Evolutionary conservation across 2,113 vertebrate species (phyloP).

Genomic region (Amphiprion percula): DNA sequence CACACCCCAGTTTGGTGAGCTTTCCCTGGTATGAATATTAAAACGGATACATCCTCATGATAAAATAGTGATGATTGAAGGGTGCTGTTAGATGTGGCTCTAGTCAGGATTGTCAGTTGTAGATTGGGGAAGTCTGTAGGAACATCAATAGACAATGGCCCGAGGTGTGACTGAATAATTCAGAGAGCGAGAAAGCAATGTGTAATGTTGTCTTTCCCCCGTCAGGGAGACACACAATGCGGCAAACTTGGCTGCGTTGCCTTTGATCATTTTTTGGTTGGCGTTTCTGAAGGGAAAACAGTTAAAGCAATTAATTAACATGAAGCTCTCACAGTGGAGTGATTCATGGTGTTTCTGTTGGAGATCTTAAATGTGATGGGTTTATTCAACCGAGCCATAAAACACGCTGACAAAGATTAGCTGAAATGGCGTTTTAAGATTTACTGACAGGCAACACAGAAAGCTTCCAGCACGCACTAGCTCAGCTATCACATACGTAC

Average conservation of each 20-base stretch:
- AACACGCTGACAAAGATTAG: conserved; percentile 1
- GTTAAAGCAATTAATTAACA: conserved; percentile 70
- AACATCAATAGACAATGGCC: conserved; percentile 79
- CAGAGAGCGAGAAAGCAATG: conserved; percentile 56
- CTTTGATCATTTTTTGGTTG: conserved; percentile 71
- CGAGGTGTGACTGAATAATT: conserved; percentile 79
- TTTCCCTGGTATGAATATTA: conserved; percentile 63
- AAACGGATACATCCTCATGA: conserved; percentile 60
- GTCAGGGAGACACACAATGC: conserved; percentile 57
- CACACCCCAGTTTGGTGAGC: conserved; percentile 38
- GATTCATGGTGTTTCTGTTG: conserved; percentile 38
- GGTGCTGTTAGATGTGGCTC: conserved; percentile 46
- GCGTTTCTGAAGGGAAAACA: conserved; percentile 57
- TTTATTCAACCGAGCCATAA: neutral
- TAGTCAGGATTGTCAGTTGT: conserved; percentile 60
- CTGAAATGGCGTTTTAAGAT: neutral
- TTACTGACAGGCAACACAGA: neutral
- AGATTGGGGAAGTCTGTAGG: conserved; percentile 61
- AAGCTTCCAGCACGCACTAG: neutral
- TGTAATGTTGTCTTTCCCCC: conserved; percentile 56
- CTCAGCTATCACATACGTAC: neutral
- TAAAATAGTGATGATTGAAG: conserved; percentile 72
- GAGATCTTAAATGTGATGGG: conserved; percentile 7
- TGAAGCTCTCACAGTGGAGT: conserved; percentile 31
- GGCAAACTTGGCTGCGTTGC: conserved; percentile 44